Percentiles rank a stretch among this genome's conserved stretches.
Conservation (phyloP, 2,797 vertebrate genomes). For the Hipposideros larvatus region DNA sequence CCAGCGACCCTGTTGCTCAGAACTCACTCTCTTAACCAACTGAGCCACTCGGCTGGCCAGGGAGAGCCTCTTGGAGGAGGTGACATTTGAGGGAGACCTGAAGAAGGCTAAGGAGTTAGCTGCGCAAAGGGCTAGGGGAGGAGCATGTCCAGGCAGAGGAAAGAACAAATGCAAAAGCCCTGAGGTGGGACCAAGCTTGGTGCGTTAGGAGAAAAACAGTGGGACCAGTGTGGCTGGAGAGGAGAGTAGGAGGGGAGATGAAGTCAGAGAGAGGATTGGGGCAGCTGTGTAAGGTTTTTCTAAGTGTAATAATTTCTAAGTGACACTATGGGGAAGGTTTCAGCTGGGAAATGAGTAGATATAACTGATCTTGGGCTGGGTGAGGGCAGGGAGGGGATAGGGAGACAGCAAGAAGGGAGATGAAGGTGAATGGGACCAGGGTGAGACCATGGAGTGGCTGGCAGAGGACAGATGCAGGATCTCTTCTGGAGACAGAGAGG, state of each 20-base stretch:
- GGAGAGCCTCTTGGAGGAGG: neutral
- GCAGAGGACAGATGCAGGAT: neutral
- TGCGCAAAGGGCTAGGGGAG: neutral
- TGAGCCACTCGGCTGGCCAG: too few species aligned
- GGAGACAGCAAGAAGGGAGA: neutral
- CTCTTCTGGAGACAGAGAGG: neutral
- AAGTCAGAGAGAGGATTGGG: neutral
- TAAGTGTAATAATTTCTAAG: neutral
- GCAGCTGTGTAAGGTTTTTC: neutral
- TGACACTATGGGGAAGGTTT: neutral
- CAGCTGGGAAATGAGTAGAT: neutral
- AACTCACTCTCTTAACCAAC: too few species aligned
- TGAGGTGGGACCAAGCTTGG: neutral
- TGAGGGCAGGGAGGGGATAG: neutral
- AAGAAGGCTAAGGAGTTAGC: neutral
- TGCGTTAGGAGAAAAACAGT: neutral
- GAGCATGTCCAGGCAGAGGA: neutral
- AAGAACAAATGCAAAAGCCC: neutral
- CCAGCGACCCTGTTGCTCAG: too few species aligned
- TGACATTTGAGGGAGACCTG: neutral
- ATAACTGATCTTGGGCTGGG: neutral
- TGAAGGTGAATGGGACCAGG: neutral
- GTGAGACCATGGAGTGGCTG: neutral
- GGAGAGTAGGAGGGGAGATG: neutral
- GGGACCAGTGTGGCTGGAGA: neutral